phyloP scores from a whole-genome alignment of 1,140 invertebrate genomes.

The Drosophila jambulina region DNA sequence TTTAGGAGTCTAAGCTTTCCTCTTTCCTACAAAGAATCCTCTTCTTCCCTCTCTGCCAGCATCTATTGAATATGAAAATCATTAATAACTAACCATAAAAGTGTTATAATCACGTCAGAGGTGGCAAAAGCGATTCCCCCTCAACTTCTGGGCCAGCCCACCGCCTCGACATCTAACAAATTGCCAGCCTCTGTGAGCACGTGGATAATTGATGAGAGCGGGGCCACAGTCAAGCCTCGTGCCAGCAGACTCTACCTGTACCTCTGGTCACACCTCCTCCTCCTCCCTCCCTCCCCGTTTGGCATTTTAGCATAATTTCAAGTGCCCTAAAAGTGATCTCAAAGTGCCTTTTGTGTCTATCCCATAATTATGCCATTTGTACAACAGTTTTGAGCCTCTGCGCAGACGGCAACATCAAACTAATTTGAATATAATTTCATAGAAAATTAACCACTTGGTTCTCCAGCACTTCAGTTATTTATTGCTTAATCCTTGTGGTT shows the following conservation, averaged over 20 bases:
- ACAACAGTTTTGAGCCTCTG: conserved; percentile 39
- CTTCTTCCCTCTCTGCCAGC: background rate
- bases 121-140: conserved; percentile 64
- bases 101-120: conserved; percentile 81
- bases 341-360: conserved; percentile 58
- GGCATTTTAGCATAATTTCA: conserved; percentile 77
- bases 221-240: conserved; percentile 49
- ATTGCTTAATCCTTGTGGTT: conserved; percentile 78
- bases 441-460: conserved; percentile 52
- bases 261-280: conserved; percentile 46
- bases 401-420: conserved; percentile 66
- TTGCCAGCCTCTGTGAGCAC: conserved; percentile 70
- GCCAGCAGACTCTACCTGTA: background rate
- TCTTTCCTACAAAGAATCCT: background rate
- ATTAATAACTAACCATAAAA: conserved; percentile 77
- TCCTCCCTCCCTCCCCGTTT: conserved; percentile 10
- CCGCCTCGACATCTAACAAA: conserved; percentile 68
- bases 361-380: conserved; percentile 75
- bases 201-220: conserved; percentile 76
- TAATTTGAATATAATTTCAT: conserved; percentile 84
- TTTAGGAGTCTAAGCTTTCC: background rate
- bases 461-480: conserved; percentile 56
- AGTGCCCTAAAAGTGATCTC: conserved; percentile 62
- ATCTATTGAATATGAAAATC: conserved; percentile 57
- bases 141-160: conserved; percentile 9